These are phyloP conservation scores for Chinchilla lanigera DNA, from an alignment of 2,113 vertebrate species.

Conservation along the genomic window DNA sequence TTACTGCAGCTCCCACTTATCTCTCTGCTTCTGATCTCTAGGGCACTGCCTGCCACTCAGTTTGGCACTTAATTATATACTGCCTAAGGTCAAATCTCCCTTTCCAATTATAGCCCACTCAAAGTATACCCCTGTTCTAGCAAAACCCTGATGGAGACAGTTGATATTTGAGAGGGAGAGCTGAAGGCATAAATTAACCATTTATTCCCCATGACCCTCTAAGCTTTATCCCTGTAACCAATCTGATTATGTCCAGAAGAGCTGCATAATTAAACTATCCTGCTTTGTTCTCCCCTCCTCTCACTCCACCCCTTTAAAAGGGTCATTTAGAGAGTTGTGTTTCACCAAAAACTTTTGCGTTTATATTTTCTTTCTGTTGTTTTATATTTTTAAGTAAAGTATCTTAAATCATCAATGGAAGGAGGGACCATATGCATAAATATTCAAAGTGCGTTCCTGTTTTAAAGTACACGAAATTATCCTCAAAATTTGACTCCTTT, in stretches of 20 bases:
- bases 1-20: not conserved
- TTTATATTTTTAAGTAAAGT: conserved; percentile 9
- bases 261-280: not conserved
- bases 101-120: conserved; percentile 60
- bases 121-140: conserved; percentile 38
- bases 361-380: conserved; percentile 17
- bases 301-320: not conserved
- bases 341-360: conserved; percentile 21
- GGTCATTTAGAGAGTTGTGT: not conserved
- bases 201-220: conserved; percentile 43
- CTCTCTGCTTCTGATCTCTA: conserved; percentile 51
- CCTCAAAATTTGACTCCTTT: not conserved
- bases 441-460: conserved; percentile 8
- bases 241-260: not conserved
- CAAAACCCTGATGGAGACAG: conserved; percentile 44
- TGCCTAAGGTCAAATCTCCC: conserved; percentile 64
- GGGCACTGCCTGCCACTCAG: conserved; percentile 34
- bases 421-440: conserved; percentile 1
- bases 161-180: conserved; percentile 59
- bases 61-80: conserved; percentile 69
- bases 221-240: not conserved
- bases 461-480: conserved; percentile 22
- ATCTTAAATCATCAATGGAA: not conserved
- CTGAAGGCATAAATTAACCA: conserved; percentile 39
- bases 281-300: not conserved